Evolutionary conservation across 2,797 vertebrate genomes (phyloP), one percentile per base, ranked within the genome.

Genomic region (Potorous gilbertii): DNA sequence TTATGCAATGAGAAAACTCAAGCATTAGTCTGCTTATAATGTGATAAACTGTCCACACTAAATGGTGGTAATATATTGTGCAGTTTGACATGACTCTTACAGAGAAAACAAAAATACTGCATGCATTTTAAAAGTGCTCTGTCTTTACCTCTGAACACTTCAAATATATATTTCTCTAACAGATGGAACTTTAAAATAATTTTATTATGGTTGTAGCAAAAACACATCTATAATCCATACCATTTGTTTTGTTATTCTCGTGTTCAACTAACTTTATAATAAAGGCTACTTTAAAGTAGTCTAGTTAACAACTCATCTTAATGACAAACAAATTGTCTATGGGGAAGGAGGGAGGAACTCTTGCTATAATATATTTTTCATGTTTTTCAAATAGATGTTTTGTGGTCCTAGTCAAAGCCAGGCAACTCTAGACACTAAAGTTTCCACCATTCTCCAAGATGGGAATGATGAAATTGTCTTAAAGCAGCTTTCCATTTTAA

Each of bases 151-250:
- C 87, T 87, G 94, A 5, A n/a, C 46, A 93, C 56, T 95, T 94
- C 90, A 94, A 96, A 96, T 90, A 92, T 16, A 46, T 12, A 54
- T 29, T 74, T 74, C 62, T 74, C 2, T n/a, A n/a, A 74, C 13
- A 96, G 56, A 91, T 96, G 57, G 56, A 46, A 90, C 92, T 96
- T 94, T 96, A 93, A 95, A 74, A 92, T 56, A 93, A 93, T 91
- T 94, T 62, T 94, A 94, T 62, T 56, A 66, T 50, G 95, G 95
- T 54, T 94, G 54, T 93, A 96, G 95, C 93, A 97, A 97, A 97
- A 97, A 97, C 95, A 96, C 54, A 96, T 93, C 57, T n/a, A 74
- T 91, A 54, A 94, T 87, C 56, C 95, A 74, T 95, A 96, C 27
- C 81, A 92, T 12, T 91, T n/a, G 66, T 74, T n/a, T 14, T 62